Conservation (phyloP, 2,113 vertebrate species). For the Sinocyclocheilus rhinocerous region DNA sequence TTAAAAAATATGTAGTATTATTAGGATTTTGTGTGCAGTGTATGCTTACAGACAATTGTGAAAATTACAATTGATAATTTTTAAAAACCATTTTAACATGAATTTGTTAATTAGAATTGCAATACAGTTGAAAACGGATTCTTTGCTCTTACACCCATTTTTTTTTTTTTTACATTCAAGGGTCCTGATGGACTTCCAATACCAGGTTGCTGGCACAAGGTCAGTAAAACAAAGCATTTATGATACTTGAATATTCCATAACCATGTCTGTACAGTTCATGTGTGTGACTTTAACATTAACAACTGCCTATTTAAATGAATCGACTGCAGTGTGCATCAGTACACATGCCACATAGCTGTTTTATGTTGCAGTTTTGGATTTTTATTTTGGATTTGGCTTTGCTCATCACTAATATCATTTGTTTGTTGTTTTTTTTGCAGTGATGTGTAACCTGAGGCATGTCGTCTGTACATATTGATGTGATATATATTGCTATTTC, state of each 20-base stretch:
- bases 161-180: conserved; percentile 65
- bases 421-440: conserved; percentile 71
- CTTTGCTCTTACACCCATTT: conserved; percentile 13
- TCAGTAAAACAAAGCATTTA: conserved; percentile 52
- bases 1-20: not conserved
- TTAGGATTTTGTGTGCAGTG: not conserved
- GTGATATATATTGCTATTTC: conserved; percentile 71
- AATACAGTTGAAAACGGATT: not conserved
- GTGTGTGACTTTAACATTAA: not conserved
- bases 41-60: not conserved
- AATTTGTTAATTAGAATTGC: not conserved
- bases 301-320: not conserved
- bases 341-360: too few relatives aligned
- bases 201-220: conserved; percentile 88
- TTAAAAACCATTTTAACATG: not conserved
- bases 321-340: not conserved
- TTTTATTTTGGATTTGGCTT: not conserved
- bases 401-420: conserved; percentile 23
- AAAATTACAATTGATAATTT: not conserved
- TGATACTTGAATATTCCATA: conserved; percentile 7
- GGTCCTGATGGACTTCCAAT: conserved; percentile 83
- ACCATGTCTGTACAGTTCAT: not conserved
- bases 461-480: conserved; percentile 75
- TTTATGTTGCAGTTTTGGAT: not conserved
- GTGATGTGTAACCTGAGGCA: conserved; percentile 76